Conservation (phyloP, 2,113 vertebrate species). For the Etheostoma spectabile region DNA sequence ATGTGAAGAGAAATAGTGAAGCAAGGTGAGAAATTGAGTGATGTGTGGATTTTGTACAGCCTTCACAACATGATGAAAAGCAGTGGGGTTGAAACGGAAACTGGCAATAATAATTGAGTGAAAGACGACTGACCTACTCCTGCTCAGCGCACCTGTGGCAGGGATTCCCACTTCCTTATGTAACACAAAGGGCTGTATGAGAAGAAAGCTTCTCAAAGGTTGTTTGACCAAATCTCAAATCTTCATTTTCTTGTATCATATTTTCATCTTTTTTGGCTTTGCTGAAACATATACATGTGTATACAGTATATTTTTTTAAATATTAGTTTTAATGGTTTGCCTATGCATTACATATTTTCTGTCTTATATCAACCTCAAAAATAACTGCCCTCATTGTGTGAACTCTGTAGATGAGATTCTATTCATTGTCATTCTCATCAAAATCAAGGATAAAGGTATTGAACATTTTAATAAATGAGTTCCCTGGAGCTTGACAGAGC, state of each 20-base stretch:
- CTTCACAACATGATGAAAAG: constrained; percentile 39
- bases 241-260: not conserved
- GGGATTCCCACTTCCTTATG: not conserved
- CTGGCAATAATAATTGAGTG: not conserved
- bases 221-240: not conserved
- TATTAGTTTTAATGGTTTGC: not conserved
- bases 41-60: constrained; percentile 29
- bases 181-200: not conserved
- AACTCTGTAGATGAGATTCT: not conserved
- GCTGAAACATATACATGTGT: not conserved
- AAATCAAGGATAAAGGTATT: constrained; percentile 47
- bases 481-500: constrained; percentile 53
- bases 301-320: not conserved
- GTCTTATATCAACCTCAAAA: constrained; percentile 5
- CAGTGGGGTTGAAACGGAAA: constrained; percentile 1
- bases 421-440: constrained; percentile 32
- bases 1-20: not conserved
- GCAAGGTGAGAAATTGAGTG: constrained; percentile 30
- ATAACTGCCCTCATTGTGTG: not conserved
- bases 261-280: not conserved
- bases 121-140: not conserved
- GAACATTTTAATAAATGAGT: constrained; percentile 52
- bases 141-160: not conserved
- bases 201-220: not conserved
- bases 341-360: not conserved